Conservation (phyloP, 2,888 invertebrate genomes). For the Rhogogaster chlorosoma region DNA sequence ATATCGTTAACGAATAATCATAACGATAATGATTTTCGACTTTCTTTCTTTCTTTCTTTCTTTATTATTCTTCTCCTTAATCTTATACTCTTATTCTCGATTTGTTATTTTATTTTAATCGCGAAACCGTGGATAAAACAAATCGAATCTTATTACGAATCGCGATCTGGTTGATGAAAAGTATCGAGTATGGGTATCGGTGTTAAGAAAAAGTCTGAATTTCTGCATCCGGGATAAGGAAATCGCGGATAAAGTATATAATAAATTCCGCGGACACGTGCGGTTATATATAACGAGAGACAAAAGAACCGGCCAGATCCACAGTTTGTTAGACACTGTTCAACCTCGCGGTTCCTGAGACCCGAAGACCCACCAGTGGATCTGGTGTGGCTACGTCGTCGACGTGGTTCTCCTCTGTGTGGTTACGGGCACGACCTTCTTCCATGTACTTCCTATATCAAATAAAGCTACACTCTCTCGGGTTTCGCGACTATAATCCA, state of each 20-base stretch:
- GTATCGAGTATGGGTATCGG: not conserved
- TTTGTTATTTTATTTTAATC: not conserved
- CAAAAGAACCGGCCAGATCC: constrained; percentile 21
- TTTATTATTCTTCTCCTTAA: not conserved
- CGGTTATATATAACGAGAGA: not conserved
- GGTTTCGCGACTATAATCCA: constrained; percentile 39
- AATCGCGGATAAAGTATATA: not conserved
- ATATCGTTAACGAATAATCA: not conserved
- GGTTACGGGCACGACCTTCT: constrained; percentile 33
- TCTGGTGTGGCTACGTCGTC: not conserved
- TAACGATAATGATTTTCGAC: not conserved
- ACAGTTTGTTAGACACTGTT: constrained; percentile 38
- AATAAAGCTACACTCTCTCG: constrained; percentile 68
- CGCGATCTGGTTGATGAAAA: not conserved
- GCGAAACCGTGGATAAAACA: not conserved
- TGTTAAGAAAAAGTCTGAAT: not conserved
- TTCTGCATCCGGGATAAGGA: not conserved
- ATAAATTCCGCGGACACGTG: not conserved
- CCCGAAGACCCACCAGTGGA: constrained; percentile 17
- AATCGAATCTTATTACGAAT: not conserved
- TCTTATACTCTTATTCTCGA: too few species aligned
- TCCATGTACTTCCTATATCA: constrained; percentile 69
- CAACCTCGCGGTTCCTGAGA: constrained; percentile 21
- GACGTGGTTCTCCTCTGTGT: not conserved
- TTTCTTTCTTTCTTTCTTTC: not conserved